Evolutionary conservation across 2,797 vertebrate genomes (phyloP), one percentile per base, ranked within the genome.

Genomic region (Gambusia yucatana): DNA sequence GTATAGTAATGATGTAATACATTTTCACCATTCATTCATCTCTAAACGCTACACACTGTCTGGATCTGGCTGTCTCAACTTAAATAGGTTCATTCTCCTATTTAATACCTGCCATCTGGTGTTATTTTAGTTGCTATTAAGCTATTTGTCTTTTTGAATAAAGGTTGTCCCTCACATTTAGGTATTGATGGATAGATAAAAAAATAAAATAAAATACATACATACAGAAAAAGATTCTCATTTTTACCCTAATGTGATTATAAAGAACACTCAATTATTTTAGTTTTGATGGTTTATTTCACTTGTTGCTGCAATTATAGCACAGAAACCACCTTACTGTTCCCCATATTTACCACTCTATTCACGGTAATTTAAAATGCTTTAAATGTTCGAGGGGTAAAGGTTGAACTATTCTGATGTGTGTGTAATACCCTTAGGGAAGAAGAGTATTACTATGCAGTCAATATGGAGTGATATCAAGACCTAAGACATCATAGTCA

Each of bases 1-100:
- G 77, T 86, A 84, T 89, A 86, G 41, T 70, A 46, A 44, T 70
- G 41, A 70, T 70, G 67, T 46, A 44, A 70, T 70, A 70, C 39
- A 70, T 70, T 70, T 70, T 8, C 41, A 44, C 2, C 4, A 70
- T 11, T 44, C 25, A n/a, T 70, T 67, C 22, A 28, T 70, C 41
- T 28, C 41, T 13, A n/a, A n/a, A n/a, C 25, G 36, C 41, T 44
- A 43, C 22, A 69, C 20, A 69, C 61, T 39, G 63, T 44, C 39
- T 69, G 4, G 41, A 70, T 70, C 13, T 70, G 5, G 13, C 1
- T 13, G 25, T 44, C 25, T 44, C 1, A 44, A 28, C 41, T n/a
- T 44, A 43, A n/a, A 44, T 13, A 70, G 11, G 22, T 44, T 41
- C 9, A 41, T 25, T 43, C 2, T 70, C 41, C 11, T 39, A 25